phyloP scores from a whole-genome alignment of 2,888 invertebrate species.

The Empis livida region DNA sequence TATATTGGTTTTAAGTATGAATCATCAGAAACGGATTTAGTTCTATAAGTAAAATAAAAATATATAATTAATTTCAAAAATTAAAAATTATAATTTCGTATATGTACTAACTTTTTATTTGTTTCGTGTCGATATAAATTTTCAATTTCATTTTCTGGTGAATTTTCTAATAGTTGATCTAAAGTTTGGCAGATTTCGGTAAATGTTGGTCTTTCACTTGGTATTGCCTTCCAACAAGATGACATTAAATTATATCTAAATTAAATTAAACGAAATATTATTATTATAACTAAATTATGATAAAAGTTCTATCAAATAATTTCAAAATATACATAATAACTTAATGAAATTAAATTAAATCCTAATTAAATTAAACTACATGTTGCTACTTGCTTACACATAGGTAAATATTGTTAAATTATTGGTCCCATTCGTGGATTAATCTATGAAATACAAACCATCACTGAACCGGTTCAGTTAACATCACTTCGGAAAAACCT shows the following conservation, averaged over 20 bases:
- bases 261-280: conserved; percentile 8
- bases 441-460: too few species aligned
- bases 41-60: conserved; percentile 1
- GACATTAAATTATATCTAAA: conserved; percentile 62
- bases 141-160: conserved; percentile 13
- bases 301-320: neutral
- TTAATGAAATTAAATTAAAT: neutral
- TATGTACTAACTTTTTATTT: conserved; percentile 4
- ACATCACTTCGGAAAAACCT: too few species aligned
- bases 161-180: conserved; percentile 19
- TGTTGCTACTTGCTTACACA: too few species aligned
- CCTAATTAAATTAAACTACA: neutral
- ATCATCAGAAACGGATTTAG: conserved; percentile 14
- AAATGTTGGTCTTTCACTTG: conserved; percentile 60
- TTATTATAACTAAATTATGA: conserved; percentile 3
- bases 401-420: too few species aligned
- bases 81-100: neutral
- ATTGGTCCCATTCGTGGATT: too few species aligned
- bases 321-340: too few species aligned
- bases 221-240: conserved; percentile 57
- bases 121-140: conserved; percentile 7
- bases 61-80: neutral
- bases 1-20: conserved; percentile 21
- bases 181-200: conserved; percentile 40
- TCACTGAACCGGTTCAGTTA: too few species aligned